Evolutionary conservation across 2,113 vertebrate genomes (phyloP), one percentile per base, ranked within the genome.

Genomic region (Hippocampus mohnikei): DNA sequence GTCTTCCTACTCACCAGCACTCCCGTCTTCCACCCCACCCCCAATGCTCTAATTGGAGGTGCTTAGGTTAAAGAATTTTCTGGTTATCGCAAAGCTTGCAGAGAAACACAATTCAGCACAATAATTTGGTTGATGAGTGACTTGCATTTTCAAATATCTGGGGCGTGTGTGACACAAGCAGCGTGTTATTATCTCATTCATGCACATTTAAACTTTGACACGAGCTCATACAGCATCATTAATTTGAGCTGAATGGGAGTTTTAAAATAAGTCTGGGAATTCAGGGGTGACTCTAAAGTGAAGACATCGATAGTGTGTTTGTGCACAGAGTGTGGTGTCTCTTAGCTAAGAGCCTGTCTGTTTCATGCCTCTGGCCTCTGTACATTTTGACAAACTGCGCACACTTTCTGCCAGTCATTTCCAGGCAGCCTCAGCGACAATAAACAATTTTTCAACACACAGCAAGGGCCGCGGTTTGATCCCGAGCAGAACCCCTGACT

Each of bases 401-500:
- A 71, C 79, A 80, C 81, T 85, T 74, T 74, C 80, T 87, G 88
- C 87, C 88, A 88, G 84, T 89, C 88, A 87, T 80, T 91, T 87
- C 88, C 88, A 89, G 93, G 92, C 93, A 94, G 85, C 89, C 83
- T 61, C 75, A 88, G 84, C 87, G 91, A 93, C 89, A 89, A 91
- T 92, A 91, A 91, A 91, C 84, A 88, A 53, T 76, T 58, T 73
- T 48, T 29, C 56, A 69, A 71, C 27, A 60, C 27, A 18, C 25
- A 60, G 74, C 65, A 13, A 76, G 77, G 74, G 72, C 70, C 65
- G 33, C 59, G 87, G 92, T 91, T 93, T 96, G 95, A 98, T 94
- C 89, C 84, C 91, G 88, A 94, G 93, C 95, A 98, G 95, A 94
- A 90, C 89, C 73, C 77, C 21, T 27, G 21, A 78, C 82, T 92